These are phyloP conservation scores for Hoplias malabaricus DNA, from an alignment of 2,113 vertebrate species.

Conservation along the genomic window DNA sequence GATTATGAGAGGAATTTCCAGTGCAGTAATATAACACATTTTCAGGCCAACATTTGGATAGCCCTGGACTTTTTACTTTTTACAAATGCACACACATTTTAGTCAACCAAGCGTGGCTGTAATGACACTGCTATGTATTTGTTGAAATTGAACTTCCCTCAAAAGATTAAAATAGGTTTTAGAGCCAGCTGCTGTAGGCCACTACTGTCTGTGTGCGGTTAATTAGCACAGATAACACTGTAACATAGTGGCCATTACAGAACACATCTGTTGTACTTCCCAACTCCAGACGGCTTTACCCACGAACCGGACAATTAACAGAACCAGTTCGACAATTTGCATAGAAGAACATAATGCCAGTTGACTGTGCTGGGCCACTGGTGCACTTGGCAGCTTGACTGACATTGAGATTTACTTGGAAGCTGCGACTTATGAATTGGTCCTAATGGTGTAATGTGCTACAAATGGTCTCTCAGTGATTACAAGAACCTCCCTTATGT, in stretches of 20 bases:
- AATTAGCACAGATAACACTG: slow-evolving; percentile 32
- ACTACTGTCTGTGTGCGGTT: slow-evolving; percentile 1
- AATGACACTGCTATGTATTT: slow-evolving; percentile 8
- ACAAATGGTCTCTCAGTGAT: not conserved
- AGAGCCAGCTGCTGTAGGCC: slow-evolving; percentile 22
- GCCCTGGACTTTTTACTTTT: too few species aligned
- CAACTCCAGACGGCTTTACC: slow-evolving; percentile 22
- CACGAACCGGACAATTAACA: slow-evolving; percentile 13
- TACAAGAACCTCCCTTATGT: not conserved
- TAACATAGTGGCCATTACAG: slow-evolving; percentile 13
- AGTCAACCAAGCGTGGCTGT: too few species aligned
- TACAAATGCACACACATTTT: too few species aligned
- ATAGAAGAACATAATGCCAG: slow-evolving; percentile 2
- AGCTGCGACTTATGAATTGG: not conserved
- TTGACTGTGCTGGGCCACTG: slow-evolving; percentile 18
- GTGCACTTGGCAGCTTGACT: not conserved
- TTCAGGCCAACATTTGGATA: too few species aligned
- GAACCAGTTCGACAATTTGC: not conserved
- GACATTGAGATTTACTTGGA: slow-evolving; percentile 20
- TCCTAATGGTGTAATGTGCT: not conserved
- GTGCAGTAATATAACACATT: too few species aligned
- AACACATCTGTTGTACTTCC: slow-evolving; percentile 32
- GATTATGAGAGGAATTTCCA: too few species aligned
- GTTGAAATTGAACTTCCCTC: not conserved
- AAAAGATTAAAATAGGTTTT: slow-evolving; percentile 6